Conservation (phyloP, 2,888 invertebrate genomes). For the Matsumyia berberina region DNA sequence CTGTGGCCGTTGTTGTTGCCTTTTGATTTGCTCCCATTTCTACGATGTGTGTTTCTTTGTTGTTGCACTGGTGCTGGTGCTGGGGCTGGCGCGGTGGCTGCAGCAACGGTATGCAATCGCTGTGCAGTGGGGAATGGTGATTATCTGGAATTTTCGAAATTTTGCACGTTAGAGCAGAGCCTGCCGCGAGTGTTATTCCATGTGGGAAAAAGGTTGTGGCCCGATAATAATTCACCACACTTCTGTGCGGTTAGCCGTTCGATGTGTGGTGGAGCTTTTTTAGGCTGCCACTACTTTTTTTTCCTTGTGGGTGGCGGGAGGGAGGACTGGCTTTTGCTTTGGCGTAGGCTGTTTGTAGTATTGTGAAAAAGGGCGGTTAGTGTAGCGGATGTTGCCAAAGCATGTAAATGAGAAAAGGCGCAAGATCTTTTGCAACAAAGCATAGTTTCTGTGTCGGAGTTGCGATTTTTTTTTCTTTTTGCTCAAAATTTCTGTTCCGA, state of each 20-base stretch:
- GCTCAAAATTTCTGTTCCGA: not conserved
- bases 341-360: constrained; percentile 55
- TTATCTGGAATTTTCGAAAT: constrained; percentile 75
- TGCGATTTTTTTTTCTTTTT: not conserved
- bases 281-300: constrained; percentile 28
- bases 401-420: constrained; percentile 74
- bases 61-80: constrained; percentile 43
- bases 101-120: constrained; percentile 53
- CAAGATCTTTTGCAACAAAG: constrained; percentile 50
- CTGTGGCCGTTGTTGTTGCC: constrained; percentile 39
- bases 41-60: constrained; percentile 72
- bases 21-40: constrained; percentile 76
- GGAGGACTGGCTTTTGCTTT: constrained; percentile 11
- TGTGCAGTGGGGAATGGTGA: constrained; percentile 41
- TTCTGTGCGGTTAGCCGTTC: constrained; percentile 47
- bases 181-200: constrained; percentile 20
- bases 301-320: constrained; percentile 1
- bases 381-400: constrained; percentile 72
- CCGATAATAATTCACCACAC: constrained; percentile 68
- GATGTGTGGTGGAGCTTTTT: constrained; percentile 32
- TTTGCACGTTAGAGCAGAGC: constrained; percentile 56
- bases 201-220: constrained; percentile 66
- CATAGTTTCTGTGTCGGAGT: constrained; percentile 12
- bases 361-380: constrained; percentile 59
- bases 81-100: constrained; percentile 22